These are phyloP conservation scores for Andrena praecox DNA, from an alignment of 2,888 invertebrate species.

Conservation along the genomic window DNA sequence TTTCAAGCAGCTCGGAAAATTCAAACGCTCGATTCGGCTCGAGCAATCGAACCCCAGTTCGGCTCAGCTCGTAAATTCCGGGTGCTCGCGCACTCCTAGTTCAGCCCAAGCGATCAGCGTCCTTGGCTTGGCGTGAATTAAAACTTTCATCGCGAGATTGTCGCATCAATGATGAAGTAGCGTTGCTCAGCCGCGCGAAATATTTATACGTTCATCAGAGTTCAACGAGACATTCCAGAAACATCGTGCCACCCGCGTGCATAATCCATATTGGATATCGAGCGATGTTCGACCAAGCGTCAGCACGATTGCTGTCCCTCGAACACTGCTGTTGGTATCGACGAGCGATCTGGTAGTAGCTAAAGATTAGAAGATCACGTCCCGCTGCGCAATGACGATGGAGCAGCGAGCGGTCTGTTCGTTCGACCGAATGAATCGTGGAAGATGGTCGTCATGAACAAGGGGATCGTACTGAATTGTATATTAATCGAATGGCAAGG, in stretches of 20 bases:
- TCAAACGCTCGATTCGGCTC: too few relatives aligned
- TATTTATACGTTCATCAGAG: slow-evolving; percentile 21
- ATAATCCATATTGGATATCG: slow-evolving; percentile 68
- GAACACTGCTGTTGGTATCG: slow-evolving; percentile 55
- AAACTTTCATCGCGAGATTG: too few relatives aligned
- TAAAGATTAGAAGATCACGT: slow-evolving; percentile 52
- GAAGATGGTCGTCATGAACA: slow-evolving; percentile 23
- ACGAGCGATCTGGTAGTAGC: slow-evolving; percentile 61
- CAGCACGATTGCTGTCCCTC: slow-evolving; percentile 38
- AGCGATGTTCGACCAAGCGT: slow-evolving; percentile 48
- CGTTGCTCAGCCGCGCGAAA: slow-evolving; percentile 9
- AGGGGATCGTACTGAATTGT: neutral
- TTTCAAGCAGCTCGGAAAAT: too few relatives aligned
- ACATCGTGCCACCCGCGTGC: slow-evolving; percentile 14
- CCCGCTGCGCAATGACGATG: slow-evolving; percentile 34
- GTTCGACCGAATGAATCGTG: slow-evolving; percentile 21
- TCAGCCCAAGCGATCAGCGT: too few relatives aligned
- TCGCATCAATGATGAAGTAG: too few relatives aligned
- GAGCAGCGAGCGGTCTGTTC: slow-evolving; percentile 32
- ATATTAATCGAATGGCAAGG: slow-evolving; percentile 1
- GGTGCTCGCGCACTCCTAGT: too few relatives aligned
- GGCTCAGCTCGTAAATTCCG: too few relatives aligned
- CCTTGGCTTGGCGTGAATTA: too few relatives aligned
- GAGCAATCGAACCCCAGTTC: too few relatives aligned
- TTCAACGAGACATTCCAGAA: slow-evolving; percentile 19